Evolutionary conservation across 2,888 invertebrate genomes (phyloP), one percentile per base, ranked within the genome.

Genomic region (Cantharis lateralis): DNA sequence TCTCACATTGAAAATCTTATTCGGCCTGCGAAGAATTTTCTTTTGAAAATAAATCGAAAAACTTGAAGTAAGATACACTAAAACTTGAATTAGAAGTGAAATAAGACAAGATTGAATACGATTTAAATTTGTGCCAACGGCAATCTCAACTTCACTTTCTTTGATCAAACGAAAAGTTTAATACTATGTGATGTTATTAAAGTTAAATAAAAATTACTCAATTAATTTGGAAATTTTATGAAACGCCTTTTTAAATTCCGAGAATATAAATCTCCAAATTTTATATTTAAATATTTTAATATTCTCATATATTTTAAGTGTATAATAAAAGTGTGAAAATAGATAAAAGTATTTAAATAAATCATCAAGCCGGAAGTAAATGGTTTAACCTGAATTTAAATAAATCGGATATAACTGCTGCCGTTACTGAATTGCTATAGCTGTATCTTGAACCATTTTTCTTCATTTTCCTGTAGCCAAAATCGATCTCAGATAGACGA

Each of bases 371-470:
- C 72, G 79, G 80, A 81, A 80, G 75, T 80, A 78, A 79, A 74
- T 76, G 75, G 74, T 75, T 79, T 79, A 79, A 81, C 81, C 82
- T 76, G 80, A 81, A 82, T 82, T 82, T 80, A 80, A 83, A 82
- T 82, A 83, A 82, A 82, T 81, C 81, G 79, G 72, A 70, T 74
- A 79, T 82, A 82, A 83, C 82, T 81, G 80, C 77, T 78, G 79
- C 81, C 81, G 82, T 82, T 82, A 78, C 77, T 77, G 79, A 78
- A 80, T 80, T 71, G 79, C 71, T 72, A 66, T 68, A 48, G 69
- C 64, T 75, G 69, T 75, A 70, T 64, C 75, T 69, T 63, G 61
- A 70, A 70, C 76, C 75, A 66, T 66, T 76, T 70, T 78, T 78
- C 76, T 78, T 79, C 76, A 76, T 75, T 75, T 76, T 76, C 68